Base-by-base conservation (phyloP, 2,797 vertebrate genomes). In the Aplochiton taeniatus region DNA sequence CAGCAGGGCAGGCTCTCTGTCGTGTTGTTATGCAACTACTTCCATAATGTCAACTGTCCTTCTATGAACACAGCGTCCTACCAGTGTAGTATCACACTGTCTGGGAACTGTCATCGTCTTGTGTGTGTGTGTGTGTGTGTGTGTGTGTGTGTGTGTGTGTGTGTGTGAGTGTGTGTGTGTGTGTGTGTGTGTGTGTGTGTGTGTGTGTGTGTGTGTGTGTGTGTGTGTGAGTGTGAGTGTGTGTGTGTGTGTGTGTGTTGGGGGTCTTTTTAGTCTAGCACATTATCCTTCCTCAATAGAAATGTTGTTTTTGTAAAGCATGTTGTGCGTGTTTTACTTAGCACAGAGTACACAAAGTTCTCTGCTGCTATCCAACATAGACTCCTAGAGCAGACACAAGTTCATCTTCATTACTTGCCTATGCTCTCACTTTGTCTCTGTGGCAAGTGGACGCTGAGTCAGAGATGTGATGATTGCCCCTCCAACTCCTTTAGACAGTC, bases 1-100 rank as follows among this genome's bases (percentile, higher is more conserved):
- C 76, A 82, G 58, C 76, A 61, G 80, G 64, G 80, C 83, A 70
- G 77, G 81, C 75, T 74, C 75, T 81, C 77, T 84, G n/a, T 53
- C 18, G 11, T 2, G 11, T n/a, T n/a, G 75, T 81, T 73, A 81
- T 74, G 65, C 68, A 83, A 76, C 74, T 68, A 67, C 72, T 71
- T 83, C 76, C 70, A 9, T 5, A 8, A 20, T 18, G 13, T 55
- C 31, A 55, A 10, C 54, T 9, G 8, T 14, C 42, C 72, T 76
- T 73, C 68, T 72, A 77, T 78, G 75, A 60, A 76, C 74, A 79
- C 66, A 41, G 71, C 64, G 59, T 66, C 70, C 83, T 77, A 77
- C 62, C 70, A 66, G 77, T 81, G 68, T 66, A 54, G 81, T 80
- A 45, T 59, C 75, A 80, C 74, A 70, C 63, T 66, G 79, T 80